Evolutionary conservation across 2,797 vertebrate genomes (phyloP).

Genomic region (Dendrocincla tyrannina): DNA sequence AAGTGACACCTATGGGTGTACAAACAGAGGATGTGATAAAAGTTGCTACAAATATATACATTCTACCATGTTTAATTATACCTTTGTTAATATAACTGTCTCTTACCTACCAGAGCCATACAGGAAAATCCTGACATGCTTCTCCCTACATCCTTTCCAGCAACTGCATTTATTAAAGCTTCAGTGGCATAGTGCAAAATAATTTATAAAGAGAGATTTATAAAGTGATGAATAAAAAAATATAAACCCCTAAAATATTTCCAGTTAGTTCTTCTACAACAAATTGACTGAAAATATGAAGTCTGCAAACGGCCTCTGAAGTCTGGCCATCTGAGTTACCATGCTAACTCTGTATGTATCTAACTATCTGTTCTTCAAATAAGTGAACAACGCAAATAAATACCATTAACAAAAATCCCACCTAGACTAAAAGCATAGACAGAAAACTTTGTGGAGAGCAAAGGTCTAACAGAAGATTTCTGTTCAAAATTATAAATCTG

Average conservation of each 20-base stretch:
- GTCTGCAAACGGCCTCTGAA: background rate
- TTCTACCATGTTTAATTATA: background rate
- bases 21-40: background rate
- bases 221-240: background rate
- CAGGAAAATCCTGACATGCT: background rate
- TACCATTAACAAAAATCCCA: background rate
- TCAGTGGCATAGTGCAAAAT: background rate
- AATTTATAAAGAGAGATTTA: background rate
- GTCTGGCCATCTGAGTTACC: background rate
- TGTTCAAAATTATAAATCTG: background rate
- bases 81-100: background rate
- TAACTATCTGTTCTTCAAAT: background rate
- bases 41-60: background rate
- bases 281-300: background rate
- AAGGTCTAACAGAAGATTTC: background rate
- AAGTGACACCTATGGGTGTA: background rate
- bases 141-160: background rate
- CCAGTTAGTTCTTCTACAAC: background rate
- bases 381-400: background rate
- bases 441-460: background rate
- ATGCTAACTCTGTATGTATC: background rate
- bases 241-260: background rate
- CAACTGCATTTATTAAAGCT: background rate
- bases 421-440: background rate
- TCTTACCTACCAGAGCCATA: background rate